Conservation (phyloP, 64 coral and sea anemone genomes). For the Actinia tenebrosa region DNA sequence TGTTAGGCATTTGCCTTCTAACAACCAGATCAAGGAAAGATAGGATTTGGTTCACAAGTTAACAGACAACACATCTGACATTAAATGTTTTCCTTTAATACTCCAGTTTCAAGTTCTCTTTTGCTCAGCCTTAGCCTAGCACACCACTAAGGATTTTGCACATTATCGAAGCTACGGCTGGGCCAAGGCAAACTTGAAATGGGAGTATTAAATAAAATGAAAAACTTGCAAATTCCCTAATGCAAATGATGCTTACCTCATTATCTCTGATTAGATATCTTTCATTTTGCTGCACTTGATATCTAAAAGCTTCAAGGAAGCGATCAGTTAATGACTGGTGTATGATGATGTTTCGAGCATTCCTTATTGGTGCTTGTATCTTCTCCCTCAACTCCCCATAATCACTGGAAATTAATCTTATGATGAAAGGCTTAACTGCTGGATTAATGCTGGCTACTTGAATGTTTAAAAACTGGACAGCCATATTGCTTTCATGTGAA, state of each 20-base stretch:
- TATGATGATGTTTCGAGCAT: constrained; percentile 95
- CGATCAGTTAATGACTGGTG: constrained; percentile 96
- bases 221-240: not conserved
- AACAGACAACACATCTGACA: too few relatives aligned
- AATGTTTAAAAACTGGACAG: constrained; percentile 93
- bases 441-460: constrained; percentile 76
- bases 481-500: constrained; percentile 84
- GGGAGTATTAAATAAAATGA: not conserved
- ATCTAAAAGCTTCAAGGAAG: constrained; percentile 88
- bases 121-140: too few relatives aligned
- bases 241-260: constrained; percentile 35
- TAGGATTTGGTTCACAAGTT: too few relatives aligned
- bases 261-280: constrained; percentile 44
- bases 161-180: too few relatives aligned
- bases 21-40: too few relatives aligned
- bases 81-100: too few relatives aligned
- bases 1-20: not conserved
- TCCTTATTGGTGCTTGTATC: constrained; percentile 91
- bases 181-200: too few relatives aligned
- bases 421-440: constrained; percentile 71
- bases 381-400: constrained; percentile 90
- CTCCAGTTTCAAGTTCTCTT: too few relatives aligned
- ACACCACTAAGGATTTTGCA: too few relatives aligned
- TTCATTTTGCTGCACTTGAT: constrained; percentile 93
- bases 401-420: constrained; percentile 93